Percentiles rank a stretch among this genome's conserved stretches.
Evolutionary conservation across 2,113 vertebrate species (phyloP).

Genomic region (Mellivora capensis): DNA sequence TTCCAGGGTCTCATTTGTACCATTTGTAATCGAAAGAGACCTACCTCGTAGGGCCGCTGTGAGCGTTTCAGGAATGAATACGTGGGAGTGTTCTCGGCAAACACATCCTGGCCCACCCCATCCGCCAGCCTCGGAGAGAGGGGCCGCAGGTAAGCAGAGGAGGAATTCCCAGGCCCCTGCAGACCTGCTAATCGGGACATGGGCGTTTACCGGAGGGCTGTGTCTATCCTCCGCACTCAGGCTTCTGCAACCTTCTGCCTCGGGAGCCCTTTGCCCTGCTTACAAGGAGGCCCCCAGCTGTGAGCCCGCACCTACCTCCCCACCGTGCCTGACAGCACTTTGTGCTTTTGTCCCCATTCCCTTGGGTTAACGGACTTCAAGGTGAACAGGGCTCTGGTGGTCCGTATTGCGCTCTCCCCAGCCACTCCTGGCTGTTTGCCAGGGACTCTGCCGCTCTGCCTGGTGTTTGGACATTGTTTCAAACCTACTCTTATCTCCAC

Average conservation of each 20-base stretch:
- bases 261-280: neutral
- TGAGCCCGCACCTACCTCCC: conserved; percentile 40
- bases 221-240: neutral
- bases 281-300: neutral
- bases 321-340: neutral
- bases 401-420: neutral
- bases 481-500: neutral
- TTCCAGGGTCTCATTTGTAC: neutral
- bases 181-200: neutral
- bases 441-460: neutral
- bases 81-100: neutral
- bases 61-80: neutral
- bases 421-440: neutral
- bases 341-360: conserved; percentile 48
- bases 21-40: neutral
- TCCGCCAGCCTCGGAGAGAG: neutral
- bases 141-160: neutral
- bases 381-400: conserved; percentile 35
- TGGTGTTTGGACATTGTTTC: neutral
- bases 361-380: conserved; percentile 29
- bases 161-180: neutral
- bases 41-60: neutral
- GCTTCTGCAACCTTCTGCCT: neutral
- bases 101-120: neutral
- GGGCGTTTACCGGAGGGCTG: neutral